A percentile compares a stretch with the other conserved stretches of the same genome.
These are phyloP conservation scores for Macrophya alboannulata DNA, from an alignment of 2,888 invertebrate species.

Conservation along the genomic window DNA sequence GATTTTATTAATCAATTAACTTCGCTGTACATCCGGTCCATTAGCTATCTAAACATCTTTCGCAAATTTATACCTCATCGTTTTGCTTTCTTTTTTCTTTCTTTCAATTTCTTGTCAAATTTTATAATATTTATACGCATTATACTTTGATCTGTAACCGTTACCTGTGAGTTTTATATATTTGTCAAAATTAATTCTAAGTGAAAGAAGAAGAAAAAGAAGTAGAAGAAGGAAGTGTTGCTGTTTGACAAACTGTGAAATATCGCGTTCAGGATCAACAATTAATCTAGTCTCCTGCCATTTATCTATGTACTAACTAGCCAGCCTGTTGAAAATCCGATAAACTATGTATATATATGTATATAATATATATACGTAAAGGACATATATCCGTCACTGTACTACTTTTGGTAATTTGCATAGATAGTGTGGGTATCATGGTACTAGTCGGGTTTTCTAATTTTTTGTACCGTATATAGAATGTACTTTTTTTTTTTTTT, in stretches of 20 bases:
- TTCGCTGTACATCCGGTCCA: not conserved
- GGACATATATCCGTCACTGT: not conserved
- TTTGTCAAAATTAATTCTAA: not conserved
- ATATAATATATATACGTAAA: not conserved
- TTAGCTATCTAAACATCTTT: not conserved
- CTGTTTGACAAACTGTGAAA: not conserved
- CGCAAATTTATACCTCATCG: not conserved
- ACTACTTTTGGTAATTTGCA: slow-evolving; percentile 20
- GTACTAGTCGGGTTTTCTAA: not conserved
- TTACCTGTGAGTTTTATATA: not conserved
- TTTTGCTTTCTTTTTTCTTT: not conserved
- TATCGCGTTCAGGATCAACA: not conserved
- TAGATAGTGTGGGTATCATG: slow-evolving; percentile 5
- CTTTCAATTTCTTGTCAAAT: not conserved
- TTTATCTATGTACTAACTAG: not conserved
- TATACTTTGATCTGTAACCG: not conserved
- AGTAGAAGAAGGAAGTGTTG: too few species aligned
- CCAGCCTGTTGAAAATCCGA: slow-evolving; percentile 15
- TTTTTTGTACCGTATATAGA: not conserved
- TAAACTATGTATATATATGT: not conserved
- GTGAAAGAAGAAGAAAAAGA: not conserved
- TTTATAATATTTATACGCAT: not conserved
- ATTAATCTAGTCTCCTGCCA: not conserved
- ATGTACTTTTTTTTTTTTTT: not conserved
- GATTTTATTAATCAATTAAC: not conserved